Evolutionary conservation across 2,888 invertebrate species (phyloP).

Genomic region (Ditylenchus weischeri): DNA sequence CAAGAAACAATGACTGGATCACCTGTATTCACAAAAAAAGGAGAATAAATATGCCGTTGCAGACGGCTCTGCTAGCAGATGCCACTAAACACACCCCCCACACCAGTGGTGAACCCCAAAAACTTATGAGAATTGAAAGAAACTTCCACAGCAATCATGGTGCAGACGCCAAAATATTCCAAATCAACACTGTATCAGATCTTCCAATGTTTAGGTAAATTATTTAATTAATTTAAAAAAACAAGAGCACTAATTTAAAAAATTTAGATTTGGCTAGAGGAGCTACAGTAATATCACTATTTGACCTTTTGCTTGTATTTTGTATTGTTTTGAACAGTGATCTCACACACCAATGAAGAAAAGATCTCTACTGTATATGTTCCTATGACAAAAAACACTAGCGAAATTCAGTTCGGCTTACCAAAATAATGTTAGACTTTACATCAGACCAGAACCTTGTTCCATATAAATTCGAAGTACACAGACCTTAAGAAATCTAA

Average conservation of each 20-base stretch:
- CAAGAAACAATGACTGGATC: background rate
- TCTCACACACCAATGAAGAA: background rate
- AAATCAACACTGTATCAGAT: constrained; percentile 28
- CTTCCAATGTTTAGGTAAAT: constrained; percentile 34
- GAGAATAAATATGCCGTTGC: background rate
- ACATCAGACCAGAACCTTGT: no score
- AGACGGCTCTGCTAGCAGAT: background rate
- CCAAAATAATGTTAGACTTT: no score
- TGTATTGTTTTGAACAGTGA: background rate
- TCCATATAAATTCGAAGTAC: no score
- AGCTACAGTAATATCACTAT: background rate
- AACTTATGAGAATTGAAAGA: constrained; percentile 6
- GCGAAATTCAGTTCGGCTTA: no score
- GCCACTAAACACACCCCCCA: background rate
- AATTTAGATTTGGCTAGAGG: background rate
- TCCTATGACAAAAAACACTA: no score
- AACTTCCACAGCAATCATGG: constrained; percentile 23
- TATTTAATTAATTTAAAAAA: background rate
- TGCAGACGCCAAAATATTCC: constrained; percentile 26
- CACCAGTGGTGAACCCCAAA: background rate
- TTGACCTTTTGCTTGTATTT: background rate
- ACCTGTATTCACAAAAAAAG: background rate
- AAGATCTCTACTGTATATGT: no score
- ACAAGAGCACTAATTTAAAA: background rate
- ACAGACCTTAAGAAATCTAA: no score